These are phyloP conservation scores for Euura saliciscinereae DNA, from an alignment of 1,140 invertebrate species.

Conservation along the genomic window DNA sequence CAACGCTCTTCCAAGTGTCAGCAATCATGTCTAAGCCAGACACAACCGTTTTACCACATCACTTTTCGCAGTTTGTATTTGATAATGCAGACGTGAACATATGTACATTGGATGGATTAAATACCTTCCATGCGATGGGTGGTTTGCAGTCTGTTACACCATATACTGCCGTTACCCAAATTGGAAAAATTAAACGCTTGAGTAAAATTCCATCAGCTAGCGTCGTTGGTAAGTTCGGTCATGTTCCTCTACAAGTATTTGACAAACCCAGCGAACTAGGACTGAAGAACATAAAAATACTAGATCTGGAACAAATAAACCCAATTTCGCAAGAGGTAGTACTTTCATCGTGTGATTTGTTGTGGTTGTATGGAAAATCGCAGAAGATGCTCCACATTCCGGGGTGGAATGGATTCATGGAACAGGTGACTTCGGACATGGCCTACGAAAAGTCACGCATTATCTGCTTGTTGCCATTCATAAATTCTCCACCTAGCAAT, in stretches of 20 bases:
- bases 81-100: slow-evolving; percentile 34
- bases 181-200: slow-evolving; percentile 14
- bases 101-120: slow-evolving; percentile 29
- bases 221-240: too few species aligned
- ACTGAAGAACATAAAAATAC: too few species aligned
- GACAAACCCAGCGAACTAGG: too few species aligned
- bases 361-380: slow-evolving; percentile 27
- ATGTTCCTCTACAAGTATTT: too few species aligned
- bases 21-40: slow-evolving; percentile 10
- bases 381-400: slow-evolving; percentile 11
- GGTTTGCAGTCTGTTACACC: slow-evolving; percentile 25
- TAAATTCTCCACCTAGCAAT: slow-evolving; percentile 34
- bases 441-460: slow-evolving; percentile 21
- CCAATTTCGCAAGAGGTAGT: too few species aligned
- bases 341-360: neutral
- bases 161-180: neutral
- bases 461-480: slow-evolving; percentile 26
- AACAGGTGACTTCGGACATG: slow-evolving; percentile 19
- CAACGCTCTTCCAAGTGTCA: slow-evolving; percentile 20
- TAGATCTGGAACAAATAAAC: too few species aligned
- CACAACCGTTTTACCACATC: slow-evolving; percentile 6
- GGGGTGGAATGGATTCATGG: slow-evolving; percentile 33
- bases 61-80: slow-evolving; percentile 28
- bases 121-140: slow-evolving; percentile 32
- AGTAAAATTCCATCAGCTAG: slow-evolving; percentile 25